These are phyloP conservation scores for Ceriagrion tenellum DNA, from an alignment of 2,888 invertebrate genomes.

Conservation along the genomic window DNA sequence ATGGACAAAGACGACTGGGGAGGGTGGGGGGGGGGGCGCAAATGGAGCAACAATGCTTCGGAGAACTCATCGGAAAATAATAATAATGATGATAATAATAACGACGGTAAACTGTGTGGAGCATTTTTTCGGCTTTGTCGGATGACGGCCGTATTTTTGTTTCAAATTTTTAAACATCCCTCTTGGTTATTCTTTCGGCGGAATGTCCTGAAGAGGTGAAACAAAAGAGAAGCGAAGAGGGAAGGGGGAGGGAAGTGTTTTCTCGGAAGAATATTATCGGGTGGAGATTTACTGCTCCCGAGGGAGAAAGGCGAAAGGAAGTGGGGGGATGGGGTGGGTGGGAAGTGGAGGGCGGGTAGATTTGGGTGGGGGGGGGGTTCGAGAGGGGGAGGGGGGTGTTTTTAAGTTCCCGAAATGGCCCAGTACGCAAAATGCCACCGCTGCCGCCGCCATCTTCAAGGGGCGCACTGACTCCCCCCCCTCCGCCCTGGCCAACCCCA, in stretches of 20 bases:
- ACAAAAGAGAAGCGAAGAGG: neutral
- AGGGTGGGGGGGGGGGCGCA: no score
- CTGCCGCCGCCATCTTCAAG: neutral
- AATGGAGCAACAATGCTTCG: neutral
- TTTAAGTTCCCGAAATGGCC: neutral
- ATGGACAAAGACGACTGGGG: no score
- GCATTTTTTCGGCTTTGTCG: neutral
- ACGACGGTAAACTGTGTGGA: neutral
- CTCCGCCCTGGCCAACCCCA: neutral
- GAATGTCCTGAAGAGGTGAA: neutral
- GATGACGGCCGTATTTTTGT: slow-evolving; percentile 9
- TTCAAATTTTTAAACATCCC: neutral
- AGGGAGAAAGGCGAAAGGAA: neutral
- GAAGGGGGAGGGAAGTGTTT: neutral
- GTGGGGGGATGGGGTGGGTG: no score
- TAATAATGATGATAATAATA: neutral
- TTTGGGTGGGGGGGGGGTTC: neutral
- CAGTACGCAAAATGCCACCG: neutral
- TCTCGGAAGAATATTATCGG: slow-evolving; percentile 12
- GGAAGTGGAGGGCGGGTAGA: no score
- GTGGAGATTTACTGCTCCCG: slow-evolving; percentile 2
- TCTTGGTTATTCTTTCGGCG: no score
- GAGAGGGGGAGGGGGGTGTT: neutral
- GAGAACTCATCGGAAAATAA: neutral
- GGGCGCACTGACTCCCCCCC: neutral